phyloP scores from a whole-genome alignment of 2,113 vertebrate species.

The Perccottus glenii region DNA sequence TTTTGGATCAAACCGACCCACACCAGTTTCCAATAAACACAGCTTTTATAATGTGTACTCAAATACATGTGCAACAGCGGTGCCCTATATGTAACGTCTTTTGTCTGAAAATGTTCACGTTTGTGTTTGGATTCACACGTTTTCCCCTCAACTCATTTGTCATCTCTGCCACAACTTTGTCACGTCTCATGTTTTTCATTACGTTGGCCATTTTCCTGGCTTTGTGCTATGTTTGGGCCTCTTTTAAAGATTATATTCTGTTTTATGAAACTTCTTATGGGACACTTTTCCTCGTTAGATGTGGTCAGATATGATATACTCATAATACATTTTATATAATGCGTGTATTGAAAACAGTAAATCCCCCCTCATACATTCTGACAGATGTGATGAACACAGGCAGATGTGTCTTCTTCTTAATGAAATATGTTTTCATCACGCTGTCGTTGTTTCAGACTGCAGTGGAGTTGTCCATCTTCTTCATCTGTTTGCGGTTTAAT shows the following conservation, averaged over 20 bases:
- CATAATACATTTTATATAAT: slow-evolving; percentile 1
- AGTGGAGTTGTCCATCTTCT: background rate
- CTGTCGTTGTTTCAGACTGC: background rate
- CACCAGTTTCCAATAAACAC: slow-evolving; percentile 16
- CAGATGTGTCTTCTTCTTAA: background rate
- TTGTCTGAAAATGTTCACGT: slow-evolving; percentile 24
- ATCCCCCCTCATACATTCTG: background rate
- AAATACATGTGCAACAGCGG: slow-evolving; percentile 3
- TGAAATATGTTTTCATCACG: background rate
- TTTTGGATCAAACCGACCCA: background rate
- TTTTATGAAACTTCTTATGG: background rate
- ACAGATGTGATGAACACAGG: slow-evolving; percentile 2
- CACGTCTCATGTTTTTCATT: slow-evolving; percentile 26
- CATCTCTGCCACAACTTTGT: slow-evolving; percentile 18
- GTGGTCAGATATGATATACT: background rate
- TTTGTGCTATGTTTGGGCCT: background rate
- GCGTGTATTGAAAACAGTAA: background rate
- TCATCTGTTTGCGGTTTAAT: background rate
- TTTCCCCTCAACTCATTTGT: slow-evolving; percentile 28
- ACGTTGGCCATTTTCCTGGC: background rate
- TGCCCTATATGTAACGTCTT: background rate
- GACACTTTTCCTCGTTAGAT: background rate
- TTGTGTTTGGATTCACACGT: slow-evolving; percentile 4
- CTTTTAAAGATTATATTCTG: background rate
- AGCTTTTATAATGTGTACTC: slow-evolving; percentile 11